A percentile compares a stretch with the other conserved stretches of the same genome.
These are phyloP conservation scores for Agapornis roseicollis DNA, from an alignment of 2,113 vertebrate genomes.

Conservation along the genomic window DNA sequence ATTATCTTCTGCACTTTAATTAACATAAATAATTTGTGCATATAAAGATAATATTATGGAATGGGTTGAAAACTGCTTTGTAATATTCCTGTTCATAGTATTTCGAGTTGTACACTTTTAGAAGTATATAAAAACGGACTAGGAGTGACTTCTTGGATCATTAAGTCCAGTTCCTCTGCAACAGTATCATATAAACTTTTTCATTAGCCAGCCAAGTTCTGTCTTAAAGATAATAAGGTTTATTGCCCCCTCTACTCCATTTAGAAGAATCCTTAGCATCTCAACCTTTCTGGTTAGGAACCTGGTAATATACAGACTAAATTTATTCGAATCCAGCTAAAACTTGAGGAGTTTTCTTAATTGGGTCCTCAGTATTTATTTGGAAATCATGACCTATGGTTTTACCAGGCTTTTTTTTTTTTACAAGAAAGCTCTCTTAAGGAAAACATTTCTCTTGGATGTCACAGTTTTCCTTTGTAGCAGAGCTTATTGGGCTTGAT, in stretches of 20 bases:
- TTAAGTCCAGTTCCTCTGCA: constrained; percentile 14
- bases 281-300: neutral
- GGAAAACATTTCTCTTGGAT: neutral
- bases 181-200: neutral
- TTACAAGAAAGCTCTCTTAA: neutral
- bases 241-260: neutral
- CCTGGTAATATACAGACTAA: neutral
- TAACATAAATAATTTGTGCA: neutral
- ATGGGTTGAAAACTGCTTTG: neutral
- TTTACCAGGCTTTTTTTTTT: neutral
- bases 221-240: neutral
- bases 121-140: neutral
- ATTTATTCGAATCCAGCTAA: neutral
- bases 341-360: neutral
- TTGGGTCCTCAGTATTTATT: neutral
- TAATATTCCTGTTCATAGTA: neutral
- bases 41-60: neutral
- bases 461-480: neutral
- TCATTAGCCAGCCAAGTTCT: neutral
- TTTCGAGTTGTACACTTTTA: neutral
- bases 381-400: neutral
- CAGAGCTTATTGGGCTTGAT: neutral
- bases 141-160: constrained; percentile 10
- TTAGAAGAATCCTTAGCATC: neutral
- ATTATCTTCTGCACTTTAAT: neutral